Base-by-base conservation (phyloP, 2,797 vertebrate species). In the Chloroceryle inda region DNA sequence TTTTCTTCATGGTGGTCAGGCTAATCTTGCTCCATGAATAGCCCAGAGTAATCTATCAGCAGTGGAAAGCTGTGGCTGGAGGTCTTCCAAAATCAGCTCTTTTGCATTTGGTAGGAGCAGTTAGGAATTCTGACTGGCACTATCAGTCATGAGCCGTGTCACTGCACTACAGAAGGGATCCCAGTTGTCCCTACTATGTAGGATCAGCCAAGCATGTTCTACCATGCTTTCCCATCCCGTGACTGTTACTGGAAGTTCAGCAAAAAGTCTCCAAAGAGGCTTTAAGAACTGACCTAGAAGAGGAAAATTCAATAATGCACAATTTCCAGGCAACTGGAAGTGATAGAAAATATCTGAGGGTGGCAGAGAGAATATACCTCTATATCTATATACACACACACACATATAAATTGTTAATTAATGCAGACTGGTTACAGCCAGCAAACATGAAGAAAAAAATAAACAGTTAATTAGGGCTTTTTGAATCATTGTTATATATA, bases 391-490 rank as follows among this genome's bases (percentile, higher is more conserved):
- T 62, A 88, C 92, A 95, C 96, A 97, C 8, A 78, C 47, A 74
- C 24, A 91, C 71, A 10, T 96, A 98, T 95, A 98, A 98, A 98
- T 98, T 97, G 96, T 94, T 98, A 96, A 98, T 98, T 98, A 98
- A 98, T 98, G 97, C 96, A 97, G 97, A 95, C 97, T 97, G 97
- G 98, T 98, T 97, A 96, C 94, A 98, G 97, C 97, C 97, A 97
- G 97, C 93, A 98, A 98, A 98, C 96, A 97, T 97, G 93, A 95
- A 98, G 93, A 29, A 93, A 94, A 98, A 99, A 98, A 98, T 97
- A 98, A 98, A 98, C 99, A 99, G 99, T 99, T 99, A 99, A 99
- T 99, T 99, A 98, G 98, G 98, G 99, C 98, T 99, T 99, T 99
- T 99, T 98, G 99, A 99, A 98, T 98, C 98, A 99, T 99, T 99